These are phyloP conservation scores for Oreochromis niloticus DNA, from an alignment of 2,113 vertebrate genomes.

Conservation along the genomic window DNA sequence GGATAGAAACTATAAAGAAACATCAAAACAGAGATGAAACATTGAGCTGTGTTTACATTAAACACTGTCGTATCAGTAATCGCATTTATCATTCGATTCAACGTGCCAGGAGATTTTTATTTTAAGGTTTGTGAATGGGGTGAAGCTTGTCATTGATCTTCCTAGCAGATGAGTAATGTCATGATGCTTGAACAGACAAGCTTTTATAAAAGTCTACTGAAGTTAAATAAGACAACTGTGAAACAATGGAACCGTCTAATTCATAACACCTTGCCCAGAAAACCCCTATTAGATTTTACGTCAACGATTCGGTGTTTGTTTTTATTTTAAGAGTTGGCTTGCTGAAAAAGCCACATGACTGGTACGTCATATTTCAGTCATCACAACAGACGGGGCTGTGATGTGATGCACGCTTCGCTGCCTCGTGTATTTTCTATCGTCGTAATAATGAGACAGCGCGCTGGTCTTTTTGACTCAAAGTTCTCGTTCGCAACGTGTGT, in stretches of 20 bases:
- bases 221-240: neutral
- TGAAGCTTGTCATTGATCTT: neutral
- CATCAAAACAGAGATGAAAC: neutral
- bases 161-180: neutral
- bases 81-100: neutral
- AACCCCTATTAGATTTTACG: neutral
- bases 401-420: neutral
- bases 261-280: neutral
- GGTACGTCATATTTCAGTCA: neutral
- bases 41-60: slow-evolving; percentile 42
- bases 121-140: neutral
- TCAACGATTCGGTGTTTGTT: slow-evolving; percentile 5
- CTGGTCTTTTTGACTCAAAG: neutral
- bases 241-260: slow-evolving; percentile 10
- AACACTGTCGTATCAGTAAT: neutral
- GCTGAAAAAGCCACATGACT: neutral
- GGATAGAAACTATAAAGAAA: neutral
- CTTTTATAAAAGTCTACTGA: slow-evolving; percentile 20
- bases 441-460: neutral
- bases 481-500: neutral
- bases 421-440: neutral
- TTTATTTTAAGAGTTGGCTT: neutral
- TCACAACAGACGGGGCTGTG: neutral
- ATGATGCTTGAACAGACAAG: slow-evolving; percentile 2
- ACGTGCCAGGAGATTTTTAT: neutral